phyloP scores from a whole-genome alignment of 1,140 invertebrate species.

The Eumaeus atala region DNA sequence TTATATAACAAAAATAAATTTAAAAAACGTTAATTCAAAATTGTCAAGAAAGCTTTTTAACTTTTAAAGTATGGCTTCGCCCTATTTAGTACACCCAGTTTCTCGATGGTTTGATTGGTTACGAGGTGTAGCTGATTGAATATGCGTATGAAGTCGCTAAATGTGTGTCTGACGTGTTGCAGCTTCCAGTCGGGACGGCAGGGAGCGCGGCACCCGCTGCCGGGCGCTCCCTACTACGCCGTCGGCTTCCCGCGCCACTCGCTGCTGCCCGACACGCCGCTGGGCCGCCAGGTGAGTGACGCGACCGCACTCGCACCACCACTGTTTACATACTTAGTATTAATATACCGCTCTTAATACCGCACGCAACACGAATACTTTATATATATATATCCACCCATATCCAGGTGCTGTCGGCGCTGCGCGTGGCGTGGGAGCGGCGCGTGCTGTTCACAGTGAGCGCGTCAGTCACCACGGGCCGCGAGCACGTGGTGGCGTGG shows the following conservation, averaged over 20 bases:
- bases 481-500: conserved; percentile 93
- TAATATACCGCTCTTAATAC: too few species aligned
- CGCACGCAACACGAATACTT: too few species aligned
- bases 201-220: conserved; percentile 85
- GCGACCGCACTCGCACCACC: too few species aligned
- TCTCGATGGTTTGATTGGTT: too few species aligned
- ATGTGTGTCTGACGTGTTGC: conserved; percentile 2
- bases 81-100: too few species aligned
- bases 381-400: too few species aligned
- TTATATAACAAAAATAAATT: too few species aligned
- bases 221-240: conserved; percentile 88
- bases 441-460: conserved; percentile 91
- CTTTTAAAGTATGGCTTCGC: too few species aligned
- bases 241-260: conserved; percentile 89
- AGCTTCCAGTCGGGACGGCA: conserved; percentile 91
- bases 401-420: conserved; percentile 60
- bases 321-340: too few species aligned
- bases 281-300: conserved; percentile 75
- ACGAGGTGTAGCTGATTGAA: too few species aligned
- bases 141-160: not conserved
- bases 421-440: conserved; percentile 88
- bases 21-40: too few species aligned
- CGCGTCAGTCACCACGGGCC: conserved; percentile 89
- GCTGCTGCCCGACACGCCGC: conserved; percentile 85
- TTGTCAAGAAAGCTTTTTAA: too few species aligned